Base-by-base conservation (phyloP, 2,797 vertebrate species). In the Cottoperca gobio region DNA sequence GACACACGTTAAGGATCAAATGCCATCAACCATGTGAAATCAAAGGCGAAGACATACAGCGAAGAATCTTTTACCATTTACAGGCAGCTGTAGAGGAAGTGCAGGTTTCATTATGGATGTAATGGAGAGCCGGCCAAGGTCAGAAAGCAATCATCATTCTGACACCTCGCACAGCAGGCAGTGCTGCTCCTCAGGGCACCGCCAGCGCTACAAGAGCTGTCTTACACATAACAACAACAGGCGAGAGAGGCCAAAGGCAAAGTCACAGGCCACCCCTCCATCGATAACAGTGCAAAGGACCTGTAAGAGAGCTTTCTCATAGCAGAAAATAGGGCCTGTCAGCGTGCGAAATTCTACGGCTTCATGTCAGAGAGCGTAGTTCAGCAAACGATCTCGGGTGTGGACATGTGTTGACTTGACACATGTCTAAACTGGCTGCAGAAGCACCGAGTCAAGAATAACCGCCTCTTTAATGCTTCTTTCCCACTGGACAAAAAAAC, bases 101-200 rank as follows among this genome's bases (percentile, higher is more conserved):
- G 77, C 58, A 88, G 84, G 76, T 92, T 93, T 95, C 77, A 93
- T 91, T 94, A 90, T 86, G 91, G 91, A 93, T 93, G 88, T 92
- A 93, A 94, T 92, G 88, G 93, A 88, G 92, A 91, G 86, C 55
- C 26, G 58, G 68, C 81, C 82, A 79, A 93, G 93, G 94, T 95
- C 94, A 94, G 90, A 81, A 93, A 91, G 89, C 92, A 95, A 94
- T 94, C 93, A 94, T 92, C 88, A 86, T 86, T 75, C 86, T 92
- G 91, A 94, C 93, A 94, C 93, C 86, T 93, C 78, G 45, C 84
- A 80, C 92, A 91, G 93, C 89, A 85, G 87, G 92, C 83, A 85
- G 89, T 58, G 16, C 50, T 61, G 85, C 83, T 82, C 81, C 73
- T 88, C 88, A 67, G 87, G 84, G 82, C 86, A 42, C 53, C 9